Conservation (phyloP, 2,888 invertebrate genomes). For the Orchestes rusci region DNA sequence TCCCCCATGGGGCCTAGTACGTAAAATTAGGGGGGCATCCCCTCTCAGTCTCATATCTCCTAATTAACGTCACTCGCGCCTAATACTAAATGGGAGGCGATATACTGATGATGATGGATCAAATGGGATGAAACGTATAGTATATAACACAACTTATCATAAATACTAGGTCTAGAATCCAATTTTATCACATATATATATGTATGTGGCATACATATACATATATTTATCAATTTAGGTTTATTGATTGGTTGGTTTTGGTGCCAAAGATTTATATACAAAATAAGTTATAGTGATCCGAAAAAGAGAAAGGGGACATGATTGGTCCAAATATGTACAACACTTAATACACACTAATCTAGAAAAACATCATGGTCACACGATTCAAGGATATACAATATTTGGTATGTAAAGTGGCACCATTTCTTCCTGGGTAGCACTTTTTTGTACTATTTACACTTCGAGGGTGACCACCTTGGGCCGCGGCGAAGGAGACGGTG, state of each 20-base stretch:
- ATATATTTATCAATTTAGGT: slow-evolving; percentile 39
- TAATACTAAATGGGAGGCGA: slow-evolving; percentile 33
- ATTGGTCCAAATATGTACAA: no score
- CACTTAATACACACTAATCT: no score
- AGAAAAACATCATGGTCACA: no score
- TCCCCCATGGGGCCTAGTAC: slow-evolving; percentile 34
- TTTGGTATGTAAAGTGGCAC: slow-evolving; percentile 45
- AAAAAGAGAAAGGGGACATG: no score
- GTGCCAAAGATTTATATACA: no score
- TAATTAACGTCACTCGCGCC: slow-evolving; percentile 37
- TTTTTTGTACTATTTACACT: slow-evolving; percentile 43
- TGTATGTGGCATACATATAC: no score
- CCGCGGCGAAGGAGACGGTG: slow-evolving; percentile 69
- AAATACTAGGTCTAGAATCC: slow-evolving; percentile 43
- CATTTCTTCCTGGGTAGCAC: slow-evolving; percentile 32
- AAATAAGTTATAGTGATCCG: no score
- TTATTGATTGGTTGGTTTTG: slow-evolving; percentile 43
- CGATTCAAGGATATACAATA: no score
- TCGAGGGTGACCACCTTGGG: slow-evolving; percentile 45
- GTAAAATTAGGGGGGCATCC: slow-evolving; percentile 36
- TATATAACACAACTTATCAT: slow-evolving; percentile 42
- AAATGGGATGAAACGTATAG: slow-evolving; percentile 44
- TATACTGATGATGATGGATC: slow-evolving; percentile 32
- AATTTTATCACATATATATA: slow-evolving; percentile 47
- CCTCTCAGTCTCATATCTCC: slow-evolving; percentile 45